Evolutionary conservation across 2,113 vertebrate species (phyloP), one percentile per base, ranked within the genome.

Genomic region (Mixornis gularis): DNA sequence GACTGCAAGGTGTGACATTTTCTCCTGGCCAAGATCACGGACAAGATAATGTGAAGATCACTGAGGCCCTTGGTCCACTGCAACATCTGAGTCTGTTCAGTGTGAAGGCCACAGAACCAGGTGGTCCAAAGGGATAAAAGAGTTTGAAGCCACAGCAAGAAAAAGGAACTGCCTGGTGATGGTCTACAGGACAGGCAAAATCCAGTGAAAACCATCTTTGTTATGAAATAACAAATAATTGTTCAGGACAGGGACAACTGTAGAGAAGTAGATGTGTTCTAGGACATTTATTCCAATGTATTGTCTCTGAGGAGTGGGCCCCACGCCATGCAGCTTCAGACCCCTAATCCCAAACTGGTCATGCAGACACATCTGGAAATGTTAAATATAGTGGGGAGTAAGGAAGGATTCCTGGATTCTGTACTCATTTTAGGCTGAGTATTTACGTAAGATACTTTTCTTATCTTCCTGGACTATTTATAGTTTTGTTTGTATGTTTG

Each of bases 311-410:
- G 32, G 40, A 44, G n/a, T 20, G 41, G n/a, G 62, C 65, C 38
- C 74, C 64, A 62, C 0, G 0, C 73, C 68, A 38, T 1, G 1
- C 51, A 83, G 68, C 63, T 49, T 92, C 76, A 70, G 79, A 62
- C 20, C 51, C 82, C 49, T 71, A 29, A 69, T 85, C 70, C 74
- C 85, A 81, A 87, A 46, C 62, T 94, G 90, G 66, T 62, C 94
- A 91, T 56, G 38, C 62, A 82, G 70, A 58, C 89, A 94, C 93
- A 96, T 94, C 91, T 96, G 94, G 94, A 94, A 94, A 91, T 87
- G 46, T 92, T 91, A 82, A 87, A 81, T 65, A 64, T 69, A 89
- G 56, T 48, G 70, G 58, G 85, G 87, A 93, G 26, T 53, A 95
- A 85, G 87, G 70, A 85, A 94, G 91, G 85, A 79, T 89, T 95